Evolutionary conservation across 2,797 vertebrate species (phyloP).

Genomic region (Percopsis omiscomaycus): DNA sequence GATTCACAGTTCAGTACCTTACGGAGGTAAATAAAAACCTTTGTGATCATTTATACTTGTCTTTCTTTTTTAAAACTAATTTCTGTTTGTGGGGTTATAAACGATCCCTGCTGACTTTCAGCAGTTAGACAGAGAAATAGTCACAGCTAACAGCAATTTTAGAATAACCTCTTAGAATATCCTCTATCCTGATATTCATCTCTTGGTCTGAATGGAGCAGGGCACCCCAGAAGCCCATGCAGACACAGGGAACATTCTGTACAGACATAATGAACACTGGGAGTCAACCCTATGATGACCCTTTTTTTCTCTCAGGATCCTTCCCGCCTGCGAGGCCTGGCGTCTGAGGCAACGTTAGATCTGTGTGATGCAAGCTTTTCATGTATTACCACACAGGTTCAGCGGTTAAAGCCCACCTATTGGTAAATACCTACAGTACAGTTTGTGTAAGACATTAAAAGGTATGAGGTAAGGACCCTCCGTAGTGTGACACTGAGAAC

Average conservation of each 20-base stretch:
- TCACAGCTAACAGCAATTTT: too few species aligned
- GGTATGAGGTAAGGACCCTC: neutral
- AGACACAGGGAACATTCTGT: neutral
- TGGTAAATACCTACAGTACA: neutral
- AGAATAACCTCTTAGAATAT: too few species aligned
- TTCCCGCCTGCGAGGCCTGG: slow-evolving; percentile 26
- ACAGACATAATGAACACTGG: neutral
- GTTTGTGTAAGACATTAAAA: too few species aligned
- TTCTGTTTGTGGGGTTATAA: neutral
- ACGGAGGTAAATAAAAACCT: neutral
- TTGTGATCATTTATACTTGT: neutral
- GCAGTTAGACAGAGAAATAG: too few species aligned
- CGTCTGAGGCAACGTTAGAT: slow-evolving; percentile 26
- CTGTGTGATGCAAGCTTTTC: slow-evolving; percentile 29
- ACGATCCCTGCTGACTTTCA: too few species aligned
- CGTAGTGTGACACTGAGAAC: neutral
- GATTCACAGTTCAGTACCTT: neutral
- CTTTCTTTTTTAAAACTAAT: neutral
- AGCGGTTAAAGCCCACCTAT: slow-evolving; percentile 11
- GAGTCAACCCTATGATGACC: neutral
- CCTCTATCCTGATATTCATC: too few species aligned
- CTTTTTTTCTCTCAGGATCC: slow-evolving; percentile 41
- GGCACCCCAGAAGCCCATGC: too few species aligned
- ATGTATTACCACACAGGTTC: slow-evolving; percentile 7
- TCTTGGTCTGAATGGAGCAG: too few species aligned